Conservation (phyloP, 2,888 invertebrate species). For the Epistrophe grossulariae region DNA sequence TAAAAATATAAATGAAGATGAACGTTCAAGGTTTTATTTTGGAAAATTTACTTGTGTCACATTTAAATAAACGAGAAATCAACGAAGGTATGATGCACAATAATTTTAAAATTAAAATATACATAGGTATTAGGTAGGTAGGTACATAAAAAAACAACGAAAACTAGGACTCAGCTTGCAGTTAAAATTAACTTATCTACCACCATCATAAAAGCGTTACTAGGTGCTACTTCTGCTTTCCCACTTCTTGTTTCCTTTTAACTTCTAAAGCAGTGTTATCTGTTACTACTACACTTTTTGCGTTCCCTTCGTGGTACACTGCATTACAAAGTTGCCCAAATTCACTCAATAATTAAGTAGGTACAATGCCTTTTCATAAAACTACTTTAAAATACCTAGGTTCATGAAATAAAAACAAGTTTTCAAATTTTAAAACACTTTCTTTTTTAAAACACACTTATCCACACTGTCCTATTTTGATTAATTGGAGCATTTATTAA, state of each 20-base stretch:
- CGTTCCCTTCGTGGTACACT: conserved; percentile 56
- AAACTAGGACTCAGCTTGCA: conserved; percentile 67
- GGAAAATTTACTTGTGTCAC: conserved; percentile 2
- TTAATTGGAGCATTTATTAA: conserved; percentile 4
- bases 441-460: background rate
- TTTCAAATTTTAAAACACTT: background rate
- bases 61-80: conserved; percentile 23
- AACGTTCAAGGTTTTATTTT: background rate
- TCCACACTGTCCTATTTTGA: background rate
- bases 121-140: too few relatives aligned
- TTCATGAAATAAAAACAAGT: background rate
- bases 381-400: background rate
- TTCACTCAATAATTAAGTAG: conserved; percentile 49
- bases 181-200: conserved; percentile 71
- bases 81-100: conserved; percentile 71
- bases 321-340: conserved; percentile 77
- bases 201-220: conserved; percentile 65
- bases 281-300: conserved; percentile 72
- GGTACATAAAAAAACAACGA: conserved; percentile 48
- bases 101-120: conserved; percentile 35
- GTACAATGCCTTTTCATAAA: conserved; percentile 1
- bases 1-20: background rate
- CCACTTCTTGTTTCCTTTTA: conserved; percentile 48
- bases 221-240: conserved; percentile 53
- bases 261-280: conserved; percentile 60